Base-by-base conservation (phyloP, 2,888 invertebrate genomes). In the Melanchra persicariae region DNA sequence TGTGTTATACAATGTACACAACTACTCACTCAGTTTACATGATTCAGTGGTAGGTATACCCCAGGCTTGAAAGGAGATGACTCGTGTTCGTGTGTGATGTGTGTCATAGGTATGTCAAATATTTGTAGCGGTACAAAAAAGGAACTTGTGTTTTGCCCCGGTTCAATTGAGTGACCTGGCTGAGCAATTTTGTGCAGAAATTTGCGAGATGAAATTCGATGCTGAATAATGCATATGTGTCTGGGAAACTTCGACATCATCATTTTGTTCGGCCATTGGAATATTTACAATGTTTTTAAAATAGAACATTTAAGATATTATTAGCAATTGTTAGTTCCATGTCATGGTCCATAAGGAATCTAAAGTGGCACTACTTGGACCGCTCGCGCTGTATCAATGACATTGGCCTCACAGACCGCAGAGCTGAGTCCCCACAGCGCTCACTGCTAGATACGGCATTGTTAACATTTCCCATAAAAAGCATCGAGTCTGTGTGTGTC, bases 11-110 rank as follows among this genome's bases (percentile, higher is more conserved):
- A 40, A 19, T 2, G 24, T 30, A 19, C 10, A 30, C 1, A 22
- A 49, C 26, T 30, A 30, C 45, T 15, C n/a, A 52, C 22, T 10
- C 19, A 5, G 9, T 19, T 0, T 26, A 30, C 17, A n/a, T 52
- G 70, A 71, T 54, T 71, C 71, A 71, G 26, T 19, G 71, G 52
- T 40, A 15, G 40, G 34, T 54, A 30, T 67, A 76, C 24, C 52
- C 68, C 45, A 52, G 26, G 37, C 3, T 22, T 10, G 9, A 10
- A 15, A 43, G 0, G 8, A 37, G 22, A 37, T 68, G 51, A 64
- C 51, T 19, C 45, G 45, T 45, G 45, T 17, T 30, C 49, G 40
- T 15, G 17, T 15, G 43, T n/a, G 5, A 17, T 26, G 15, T 52
- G 66, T 51, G 51, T 45, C 45, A 54, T 17, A 15, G 54, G n/a